Evolutionary conservation across 1,140 invertebrate species (phyloP).

Genomic region (Araneus ventricosus): DNA sequence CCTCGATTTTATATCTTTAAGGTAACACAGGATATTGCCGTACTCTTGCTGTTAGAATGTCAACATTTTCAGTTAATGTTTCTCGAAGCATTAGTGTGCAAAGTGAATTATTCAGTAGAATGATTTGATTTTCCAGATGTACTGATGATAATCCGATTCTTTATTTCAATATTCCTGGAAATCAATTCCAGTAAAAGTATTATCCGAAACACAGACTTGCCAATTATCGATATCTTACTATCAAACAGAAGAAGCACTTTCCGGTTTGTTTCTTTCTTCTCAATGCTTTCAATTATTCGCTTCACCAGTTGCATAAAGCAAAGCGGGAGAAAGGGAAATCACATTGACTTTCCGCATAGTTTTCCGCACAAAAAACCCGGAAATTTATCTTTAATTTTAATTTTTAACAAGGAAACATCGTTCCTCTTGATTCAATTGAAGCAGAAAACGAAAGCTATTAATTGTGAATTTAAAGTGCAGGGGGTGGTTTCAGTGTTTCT

Average conservation of each 20-base stretch:
- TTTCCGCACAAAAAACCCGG: neutral
- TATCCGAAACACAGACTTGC: neutral
- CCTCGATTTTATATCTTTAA: no score
- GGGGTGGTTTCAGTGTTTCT: neutral
- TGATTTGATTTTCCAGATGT: neutral
- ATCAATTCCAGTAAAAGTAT: neutral
- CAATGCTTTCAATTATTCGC: constrained; percentile 17
- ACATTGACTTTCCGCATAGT: neutral
- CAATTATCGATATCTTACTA: neutral
- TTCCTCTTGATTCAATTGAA: constrained; percentile 7
- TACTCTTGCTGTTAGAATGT: no score
- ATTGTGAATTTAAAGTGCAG: neutral
- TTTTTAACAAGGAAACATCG: constrained; percentile 26
- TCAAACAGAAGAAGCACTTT: neutral
- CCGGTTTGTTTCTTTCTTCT: neutral
- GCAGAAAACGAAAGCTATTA: neutral
- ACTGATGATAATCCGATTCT: neutral
- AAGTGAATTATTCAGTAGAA: neutral
- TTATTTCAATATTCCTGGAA: neutral
- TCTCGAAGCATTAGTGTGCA: neutral
- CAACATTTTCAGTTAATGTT: neutral
- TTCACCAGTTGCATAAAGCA: neutral
- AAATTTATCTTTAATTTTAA: constrained; percentile 18
- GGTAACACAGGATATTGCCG: no score
- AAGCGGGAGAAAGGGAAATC: neutral